Base-by-base conservation (phyloP, 2,797 vertebrate genomes). In the Gobionotothen gibberifrons region DNA sequence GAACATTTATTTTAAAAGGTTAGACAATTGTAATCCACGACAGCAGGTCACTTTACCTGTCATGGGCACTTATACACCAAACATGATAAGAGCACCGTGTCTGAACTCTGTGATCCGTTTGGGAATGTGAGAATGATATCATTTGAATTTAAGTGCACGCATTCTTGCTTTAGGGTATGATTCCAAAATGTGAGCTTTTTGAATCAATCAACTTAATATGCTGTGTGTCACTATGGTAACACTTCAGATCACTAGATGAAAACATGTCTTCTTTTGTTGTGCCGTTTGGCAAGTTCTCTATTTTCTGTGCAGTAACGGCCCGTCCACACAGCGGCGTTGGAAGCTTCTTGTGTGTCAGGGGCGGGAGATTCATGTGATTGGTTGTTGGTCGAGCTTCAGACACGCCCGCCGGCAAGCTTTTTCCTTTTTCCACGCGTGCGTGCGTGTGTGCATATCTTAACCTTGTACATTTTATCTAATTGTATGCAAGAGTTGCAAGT, bases 1-100 rank as follows among this genome's bases (percentile, higher is more conserved):
- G 57, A 69, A 43, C 47, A 3, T 64, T 56, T 64, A 43, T 59
- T 81, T 71, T 65, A 17, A 76, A 82, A 79, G 59, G 57, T 72
- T 65, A 51, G 11, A 43, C 19, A 55, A 40, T 69, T 58, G 61
- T 68, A 36, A 61, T 62, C 40, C 10, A 11, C 65, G 58, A 57
- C 13, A 71, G 44, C 7, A 26, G 62, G 55, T 68, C 54, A 47
- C 19, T 54, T 47, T 1, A 19, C 36, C 48, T 42, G 10, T 51
- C 29, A 12, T 51, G 57, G 54, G 40, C 44, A 58, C 16, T 40
- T 63, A 66, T n/a, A n/a, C 8, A 3, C 8, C 42, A 16, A n/a
- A 39, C 56, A 19, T 69, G 43, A 72, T 76, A 36, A 39, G 43
- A 62, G 46, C 16, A 14, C 22, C 46, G 59, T 60, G 39, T 64